These are phyloP conservation scores for Apodemus sylvaticus DNA, from an alignment of 2,113 vertebrate species.

Conservation along the genomic window DNA sequence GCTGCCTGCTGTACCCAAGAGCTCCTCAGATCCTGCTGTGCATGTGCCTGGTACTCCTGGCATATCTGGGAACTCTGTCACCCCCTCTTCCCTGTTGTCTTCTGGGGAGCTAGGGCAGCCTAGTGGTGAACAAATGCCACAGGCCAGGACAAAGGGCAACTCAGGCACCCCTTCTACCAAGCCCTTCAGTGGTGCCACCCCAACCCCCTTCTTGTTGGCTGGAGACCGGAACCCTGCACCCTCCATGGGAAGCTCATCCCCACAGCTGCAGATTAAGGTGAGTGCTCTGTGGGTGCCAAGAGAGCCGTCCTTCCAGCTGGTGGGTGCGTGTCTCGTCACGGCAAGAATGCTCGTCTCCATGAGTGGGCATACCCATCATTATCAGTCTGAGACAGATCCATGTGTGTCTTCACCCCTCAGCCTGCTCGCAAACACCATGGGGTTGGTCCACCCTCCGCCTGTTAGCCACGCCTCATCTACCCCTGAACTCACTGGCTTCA, in stretches of 20 bases:
- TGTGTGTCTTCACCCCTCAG: background rate
- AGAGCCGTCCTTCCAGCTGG: background rate
- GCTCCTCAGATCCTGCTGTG: conserved; percentile 93
- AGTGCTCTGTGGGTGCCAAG: rapidly evolving
- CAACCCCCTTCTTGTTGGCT: conserved; percentile 77
- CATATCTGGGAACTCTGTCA: conserved; percentile 67
- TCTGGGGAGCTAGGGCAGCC: conserved; percentile 80
- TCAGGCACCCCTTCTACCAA: conserved; percentile 69
- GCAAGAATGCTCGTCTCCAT: background rate
- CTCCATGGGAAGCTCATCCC: conserved; percentile 52
- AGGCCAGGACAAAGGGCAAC: conserved; percentile 63
- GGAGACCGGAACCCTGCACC: conserved; percentile 70
- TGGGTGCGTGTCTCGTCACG: background rate
- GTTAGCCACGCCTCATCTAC: background rate
- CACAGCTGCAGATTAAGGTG: conserved; percentile 87
- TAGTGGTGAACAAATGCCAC: background rate
- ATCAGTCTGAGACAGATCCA: background rate
- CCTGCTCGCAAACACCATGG: background rate
- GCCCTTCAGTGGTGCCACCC: conserved; percentile 76
- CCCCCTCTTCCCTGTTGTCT: conserved; percentile 83
- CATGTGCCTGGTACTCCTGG: conserved; percentile 73
- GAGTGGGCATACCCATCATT: background rate
- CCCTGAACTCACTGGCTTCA: background rate
- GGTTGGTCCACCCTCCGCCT: background rate
- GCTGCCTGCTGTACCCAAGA: conserved; percentile 82